A percentile compares a stretch with the other conserved stretches of the same genome.
Evolutionary conservation across 2,113 vertebrate genomes (phyloP).

Genomic region (Pseudorhombus dupliciocellatus): DNA sequence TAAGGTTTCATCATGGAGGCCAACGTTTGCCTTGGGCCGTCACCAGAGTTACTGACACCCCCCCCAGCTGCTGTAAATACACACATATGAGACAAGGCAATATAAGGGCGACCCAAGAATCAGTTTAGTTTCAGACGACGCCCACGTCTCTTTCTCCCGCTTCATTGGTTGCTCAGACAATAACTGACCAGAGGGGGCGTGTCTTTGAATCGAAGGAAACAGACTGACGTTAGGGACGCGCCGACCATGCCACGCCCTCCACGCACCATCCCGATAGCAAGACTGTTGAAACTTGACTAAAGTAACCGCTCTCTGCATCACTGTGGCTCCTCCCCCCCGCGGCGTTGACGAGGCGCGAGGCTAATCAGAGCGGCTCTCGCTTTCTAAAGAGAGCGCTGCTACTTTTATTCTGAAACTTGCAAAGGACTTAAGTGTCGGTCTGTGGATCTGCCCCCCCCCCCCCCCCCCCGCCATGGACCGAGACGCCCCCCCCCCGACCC

Average conservation of each 20-base stretch:
- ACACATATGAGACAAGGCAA: too few species aligned
- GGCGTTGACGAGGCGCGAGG: conserved; percentile 17
- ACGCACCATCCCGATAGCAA: conserved; percentile 56
- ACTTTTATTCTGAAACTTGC: conserved; percentile 49
- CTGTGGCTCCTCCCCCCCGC: conserved; percentile 69
- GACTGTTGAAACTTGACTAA: conserved; percentile 76
- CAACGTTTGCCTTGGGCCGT: too few species aligned
- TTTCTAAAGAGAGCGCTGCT: conserved; percentile 41
- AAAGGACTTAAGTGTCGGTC: conserved; percentile 55
- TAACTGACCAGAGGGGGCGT: background rate
- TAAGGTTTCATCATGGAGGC: too few species aligned
- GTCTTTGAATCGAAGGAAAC: background rate
- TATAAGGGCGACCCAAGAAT: too few species aligned
- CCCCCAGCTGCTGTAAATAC: too few species aligned
- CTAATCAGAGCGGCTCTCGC: conserved; percentile 37
- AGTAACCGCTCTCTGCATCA: conserved; percentile 70
- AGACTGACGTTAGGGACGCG: background rate
- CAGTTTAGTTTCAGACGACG: too few species aligned
- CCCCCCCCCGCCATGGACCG: conserved; percentile 62
- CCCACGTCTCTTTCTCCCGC: background rate
- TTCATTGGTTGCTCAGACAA: conserved; percentile 34
- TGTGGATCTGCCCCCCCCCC: conserved; percentile 18
- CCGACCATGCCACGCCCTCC: conserved; percentile 53
- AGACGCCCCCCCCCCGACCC: conserved; percentile 50
- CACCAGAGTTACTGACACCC: too few species aligned